A percentile compares a stretch with the other conserved stretches of the same genome.
Evolutionary conservation across 2,888 invertebrate genomes (phyloP).

Genomic region (Schrankia costaestrigalis): DNA sequence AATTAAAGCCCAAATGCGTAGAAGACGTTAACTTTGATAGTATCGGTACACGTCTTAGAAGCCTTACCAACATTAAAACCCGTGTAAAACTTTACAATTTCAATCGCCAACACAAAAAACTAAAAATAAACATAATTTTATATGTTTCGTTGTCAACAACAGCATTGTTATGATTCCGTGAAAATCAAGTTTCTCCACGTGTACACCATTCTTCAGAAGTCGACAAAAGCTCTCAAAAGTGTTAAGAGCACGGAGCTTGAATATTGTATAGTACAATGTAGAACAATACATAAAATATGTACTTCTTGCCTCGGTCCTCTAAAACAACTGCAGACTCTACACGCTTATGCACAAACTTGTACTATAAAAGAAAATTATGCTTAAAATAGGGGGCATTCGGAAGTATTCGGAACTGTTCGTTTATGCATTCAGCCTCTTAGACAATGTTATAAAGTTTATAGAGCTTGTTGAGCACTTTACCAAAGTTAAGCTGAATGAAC

Average conservation of each 20-base stretch:
- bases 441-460: constrained; percentile 55
- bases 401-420: constrained; percentile 43
- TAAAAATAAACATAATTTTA: too few species aligned
- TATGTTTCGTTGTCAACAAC: too few species aligned
- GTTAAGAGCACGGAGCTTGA: neutral
- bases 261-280: neutral
- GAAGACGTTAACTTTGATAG: too few species aligned
- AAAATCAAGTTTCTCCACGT: neutral
- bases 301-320: constrained; percentile 10
- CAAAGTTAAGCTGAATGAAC: constrained; percentile 48
- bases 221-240: neutral
- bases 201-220: neutral
- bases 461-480: constrained; percentile 43
- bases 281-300: constrained; percentile 3
- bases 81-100: too few species aligned
- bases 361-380: constrained; percentile 42
- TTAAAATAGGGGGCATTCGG: constrained; percentile 34
- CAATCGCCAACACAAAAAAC: too few species aligned
- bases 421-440: constrained; percentile 56
- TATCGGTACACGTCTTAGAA: too few species aligned
- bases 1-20: too few species aligned
- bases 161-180: too few species aligned
- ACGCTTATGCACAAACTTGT: constrained; percentile 25
- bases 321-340: constrained; percentile 19
- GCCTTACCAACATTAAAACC: too few species aligned